Conservation (phyloP, 2,113 vertebrate genomes). For the Lophura nycthemera region DNA sequence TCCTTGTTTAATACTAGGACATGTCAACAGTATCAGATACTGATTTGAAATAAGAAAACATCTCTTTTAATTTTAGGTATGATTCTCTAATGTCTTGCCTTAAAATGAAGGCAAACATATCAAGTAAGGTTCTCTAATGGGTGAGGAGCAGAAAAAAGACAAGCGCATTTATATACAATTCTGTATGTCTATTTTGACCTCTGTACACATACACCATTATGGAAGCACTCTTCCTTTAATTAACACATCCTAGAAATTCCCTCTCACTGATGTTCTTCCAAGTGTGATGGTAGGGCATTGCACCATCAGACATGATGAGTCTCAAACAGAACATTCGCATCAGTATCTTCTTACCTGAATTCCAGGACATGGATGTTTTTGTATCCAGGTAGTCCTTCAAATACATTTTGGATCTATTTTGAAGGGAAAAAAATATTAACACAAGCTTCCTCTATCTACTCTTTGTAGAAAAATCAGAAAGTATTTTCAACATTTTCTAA, state of each 20-base stretch:
- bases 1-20: not conserved
- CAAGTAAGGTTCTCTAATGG: not conserved
- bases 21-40: not conserved
- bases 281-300: accelerated
- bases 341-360: constrained; percentile 84
- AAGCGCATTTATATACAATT: not conserved
- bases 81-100: not conserved
- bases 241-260: not conserved
- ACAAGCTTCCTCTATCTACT: not conserved
- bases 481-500: not conserved
- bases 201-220: not conserved
- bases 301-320: not conserved
- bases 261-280: not conserved
- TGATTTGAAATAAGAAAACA: not conserved
- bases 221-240: not conserved
- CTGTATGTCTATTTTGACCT: not conserved
- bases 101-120: not conserved
- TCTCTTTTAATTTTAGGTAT: not conserved
- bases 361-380: constrained; percentile 83
- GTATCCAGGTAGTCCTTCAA: constrained; percentile 88
- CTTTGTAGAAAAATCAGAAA: not conserved
- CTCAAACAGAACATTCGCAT: not conserved
- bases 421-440: not conserved
- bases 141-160: not conserved
- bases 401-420: constrained; percentile 85